Conservation (phyloP, 2,888 invertebrate genomes). For the Andrena haemorrhoa region DNA sequence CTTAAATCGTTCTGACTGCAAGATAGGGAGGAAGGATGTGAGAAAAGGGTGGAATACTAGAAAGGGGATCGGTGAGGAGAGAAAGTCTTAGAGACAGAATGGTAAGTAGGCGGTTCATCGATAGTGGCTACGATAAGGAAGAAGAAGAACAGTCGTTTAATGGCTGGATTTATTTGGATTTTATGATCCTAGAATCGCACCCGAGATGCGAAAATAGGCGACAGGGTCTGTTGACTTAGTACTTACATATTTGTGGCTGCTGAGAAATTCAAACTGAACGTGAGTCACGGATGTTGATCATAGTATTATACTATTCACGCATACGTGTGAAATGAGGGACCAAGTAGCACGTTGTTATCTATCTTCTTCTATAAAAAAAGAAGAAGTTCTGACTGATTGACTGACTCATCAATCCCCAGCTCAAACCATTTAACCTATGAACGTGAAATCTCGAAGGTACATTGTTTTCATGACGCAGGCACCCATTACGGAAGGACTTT, state of each 20-base stretch:
- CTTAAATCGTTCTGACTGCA: conserved; percentile 32
- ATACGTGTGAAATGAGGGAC: too few species aligned
- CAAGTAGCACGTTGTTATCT: too few species aligned
- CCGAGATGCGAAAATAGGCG: conserved; percentile 47
- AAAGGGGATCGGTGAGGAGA: background rate
- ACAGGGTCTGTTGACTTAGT: conserved; percentile 26
- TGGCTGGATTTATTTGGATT: conserved; percentile 54
- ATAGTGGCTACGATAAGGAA: conserved; percentile 26
- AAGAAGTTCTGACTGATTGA: too few species aligned
- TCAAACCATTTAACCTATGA: too few species aligned
- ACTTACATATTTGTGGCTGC: conserved; percentile 41
- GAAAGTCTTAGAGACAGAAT: conserved; percentile 36
- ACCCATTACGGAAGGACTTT: too few species aligned
- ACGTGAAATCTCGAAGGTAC: too few species aligned
- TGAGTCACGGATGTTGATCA: conserved; percentile 3
- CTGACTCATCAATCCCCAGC: too few species aligned
- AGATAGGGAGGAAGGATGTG: too few species aligned
- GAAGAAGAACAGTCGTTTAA: conserved; percentile 43
- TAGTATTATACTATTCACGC: too few species aligned
- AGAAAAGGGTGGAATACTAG: conserved; percentile 3
- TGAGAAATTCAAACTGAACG: conserved; percentile 40
- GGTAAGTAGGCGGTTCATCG: conserved; percentile 51
- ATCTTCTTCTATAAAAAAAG: too few species aligned
- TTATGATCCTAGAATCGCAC: conserved; percentile 41
- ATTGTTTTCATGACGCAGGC: too few species aligned